Evolutionary conservation across 2,797 vertebrate species (phyloP).

Genomic region (Micromesistius poutassou): DNA sequence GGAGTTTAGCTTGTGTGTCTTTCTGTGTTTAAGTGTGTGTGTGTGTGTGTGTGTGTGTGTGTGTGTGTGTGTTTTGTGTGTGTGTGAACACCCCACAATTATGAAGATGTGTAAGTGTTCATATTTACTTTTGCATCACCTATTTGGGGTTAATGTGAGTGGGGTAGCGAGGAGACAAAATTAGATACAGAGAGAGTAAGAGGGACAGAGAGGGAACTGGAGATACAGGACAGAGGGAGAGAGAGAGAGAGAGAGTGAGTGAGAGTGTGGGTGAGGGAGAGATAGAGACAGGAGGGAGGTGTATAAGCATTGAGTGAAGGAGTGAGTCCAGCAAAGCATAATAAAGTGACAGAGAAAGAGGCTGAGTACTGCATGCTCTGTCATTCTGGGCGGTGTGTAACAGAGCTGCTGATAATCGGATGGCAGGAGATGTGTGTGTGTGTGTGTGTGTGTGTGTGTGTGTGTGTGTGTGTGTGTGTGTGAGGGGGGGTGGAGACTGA

Average conservation of each 20-base stretch:
- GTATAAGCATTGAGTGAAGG: background rate
- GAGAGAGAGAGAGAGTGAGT: too few species aligned
- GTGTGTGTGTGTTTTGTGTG: background rate
- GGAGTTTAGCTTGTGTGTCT: slow-evolving; percentile 4
- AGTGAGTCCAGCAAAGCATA: slow-evolving; percentile 6
- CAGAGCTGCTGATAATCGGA: slow-evolving; percentile 18
- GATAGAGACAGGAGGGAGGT: background rate
- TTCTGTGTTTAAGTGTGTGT: background rate
- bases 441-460: background rate
- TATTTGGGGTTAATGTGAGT: too few species aligned
- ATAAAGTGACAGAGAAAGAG: slow-evolving; percentile 10
- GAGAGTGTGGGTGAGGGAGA: background rate
- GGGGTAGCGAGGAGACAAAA: too few species aligned
- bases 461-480: background rate
- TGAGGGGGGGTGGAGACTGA: background rate
- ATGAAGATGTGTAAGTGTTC: background rate
- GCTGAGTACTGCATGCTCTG: slow-evolving; percentile 14
- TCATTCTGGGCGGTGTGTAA: slow-evolving; percentile 24
- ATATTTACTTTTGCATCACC: too few species aligned
- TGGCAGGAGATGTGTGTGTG: background rate
- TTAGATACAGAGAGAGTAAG: too few species aligned
- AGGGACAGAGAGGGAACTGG: too few species aligned
- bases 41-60: slow-evolving; percentile 4
- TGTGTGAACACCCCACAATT: background rate
- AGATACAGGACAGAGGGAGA: too few species aligned